Percentiles rank a stretch among this genome's conserved stretches.
Conservation (phyloP, 2,113 vertebrate species). For the Hemiscyllium ocellatum region DNA sequence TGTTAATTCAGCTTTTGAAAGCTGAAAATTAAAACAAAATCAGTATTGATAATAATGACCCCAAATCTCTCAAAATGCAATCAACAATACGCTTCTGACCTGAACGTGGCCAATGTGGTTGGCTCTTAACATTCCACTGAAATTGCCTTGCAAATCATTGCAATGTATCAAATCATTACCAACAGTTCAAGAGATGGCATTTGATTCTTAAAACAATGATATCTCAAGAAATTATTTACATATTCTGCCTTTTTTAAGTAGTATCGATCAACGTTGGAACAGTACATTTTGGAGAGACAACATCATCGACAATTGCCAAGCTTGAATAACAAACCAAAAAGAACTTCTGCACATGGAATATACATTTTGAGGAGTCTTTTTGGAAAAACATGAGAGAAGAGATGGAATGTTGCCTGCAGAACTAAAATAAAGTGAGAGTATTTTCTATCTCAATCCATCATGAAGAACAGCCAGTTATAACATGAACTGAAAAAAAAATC, state of each 20-base stretch:
- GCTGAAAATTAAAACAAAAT: background rate
- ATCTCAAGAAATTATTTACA: background rate
- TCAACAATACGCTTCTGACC: background rate
- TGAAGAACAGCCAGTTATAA: no score
- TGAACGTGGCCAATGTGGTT: background rate
- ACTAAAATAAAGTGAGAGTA: no score
- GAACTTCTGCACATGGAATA: no score
- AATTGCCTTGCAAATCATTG: background rate
- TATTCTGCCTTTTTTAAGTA: background rate
- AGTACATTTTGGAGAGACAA: no score
- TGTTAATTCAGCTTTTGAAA: background rate
- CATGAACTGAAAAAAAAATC: no score
- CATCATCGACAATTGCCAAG: no score
- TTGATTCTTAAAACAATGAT: no score
- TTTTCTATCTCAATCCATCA: no score
- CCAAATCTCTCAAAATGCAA: background rate
- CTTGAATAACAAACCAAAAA: no score
- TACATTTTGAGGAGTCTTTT: no score
- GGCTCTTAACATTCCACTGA: background rate
- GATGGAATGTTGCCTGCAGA: no score
- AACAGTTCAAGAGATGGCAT: background rate
- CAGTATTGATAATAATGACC: background rate
- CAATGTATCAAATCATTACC: background rate
- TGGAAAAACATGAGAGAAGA: no score
- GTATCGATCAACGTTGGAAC: background rate